A percentile compares a stretch with the other conserved stretches of the same genome.
These are phyloP conservation scores for Manduca sexta DNA, from an alignment of 1,140 invertebrate species.

Conservation along the genomic window DNA sequence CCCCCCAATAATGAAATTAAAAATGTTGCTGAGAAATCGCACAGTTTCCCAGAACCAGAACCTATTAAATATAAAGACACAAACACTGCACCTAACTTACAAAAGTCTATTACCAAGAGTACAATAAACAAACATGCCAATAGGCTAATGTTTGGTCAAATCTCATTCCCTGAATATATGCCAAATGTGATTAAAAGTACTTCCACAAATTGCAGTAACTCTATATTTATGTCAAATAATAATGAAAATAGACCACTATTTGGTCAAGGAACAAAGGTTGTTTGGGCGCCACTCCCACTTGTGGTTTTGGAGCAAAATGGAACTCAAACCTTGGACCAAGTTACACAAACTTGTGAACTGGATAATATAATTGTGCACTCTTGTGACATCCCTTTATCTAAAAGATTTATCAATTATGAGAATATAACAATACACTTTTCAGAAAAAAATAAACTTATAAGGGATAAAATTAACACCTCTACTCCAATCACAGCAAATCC, in stretches of 20 bases:
- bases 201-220: no score
- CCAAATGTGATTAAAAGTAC: constrained; percentile 10
- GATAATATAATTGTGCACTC: constrained; percentile 5
- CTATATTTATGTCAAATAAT: no score
- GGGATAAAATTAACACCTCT: neutral
- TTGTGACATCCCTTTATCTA: constrained; percentile 11
- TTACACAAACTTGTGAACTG: constrained; percentile 12
- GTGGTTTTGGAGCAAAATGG: constrained; percentile 2
- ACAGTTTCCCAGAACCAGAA: constrained; percentile 34
- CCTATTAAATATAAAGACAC: constrained; percentile 1
- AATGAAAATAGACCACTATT: no score
- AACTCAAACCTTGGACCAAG: constrained; percentile 13
- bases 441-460: neutral
- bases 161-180: constrained; percentile 25
- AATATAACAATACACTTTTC: neutral
- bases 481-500: neutral
- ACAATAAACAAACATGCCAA: no score
- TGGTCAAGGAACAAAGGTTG: constrained; percentile 8
- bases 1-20: no score
- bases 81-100: no score
- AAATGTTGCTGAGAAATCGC: constrained; percentile 15
- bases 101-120: no score
- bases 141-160: constrained; percentile 24
- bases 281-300: constrained; percentile 22
- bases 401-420: constrained; percentile 18